Conservation (phyloP, 2,888 invertebrate species). For the Noctua comes region DNA sequence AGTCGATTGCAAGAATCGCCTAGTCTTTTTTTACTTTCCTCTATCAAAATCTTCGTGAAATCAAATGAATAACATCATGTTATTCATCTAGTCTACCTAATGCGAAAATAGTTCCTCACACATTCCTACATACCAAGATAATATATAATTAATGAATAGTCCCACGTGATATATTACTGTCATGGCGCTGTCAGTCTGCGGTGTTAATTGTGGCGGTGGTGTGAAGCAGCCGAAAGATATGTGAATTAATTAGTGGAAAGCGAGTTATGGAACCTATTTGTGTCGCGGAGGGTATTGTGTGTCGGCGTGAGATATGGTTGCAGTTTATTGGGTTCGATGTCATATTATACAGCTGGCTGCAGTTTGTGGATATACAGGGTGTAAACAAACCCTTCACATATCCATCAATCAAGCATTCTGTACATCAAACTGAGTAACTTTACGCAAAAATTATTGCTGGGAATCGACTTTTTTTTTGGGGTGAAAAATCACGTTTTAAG, state of each 20-base stretch:
- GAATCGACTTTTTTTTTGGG: too few species aligned
- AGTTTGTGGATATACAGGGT: not conserved
- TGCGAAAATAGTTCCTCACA: conserved; percentile 51
- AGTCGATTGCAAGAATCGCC: too few species aligned
- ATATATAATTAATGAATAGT: conserved; percentile 60
- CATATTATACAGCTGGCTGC: not conserved
- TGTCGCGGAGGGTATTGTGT: conserved; percentile 35
- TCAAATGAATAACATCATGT: not conserved
- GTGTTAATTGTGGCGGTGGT: conserved; percentile 64
- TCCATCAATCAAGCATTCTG: too few species aligned
- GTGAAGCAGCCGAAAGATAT: conserved; percentile 58
- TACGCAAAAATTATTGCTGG: too few species aligned
- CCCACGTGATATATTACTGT: conserved; percentile 66
- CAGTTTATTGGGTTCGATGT: conserved; percentile 28
- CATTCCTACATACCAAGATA: conserved; percentile 49
- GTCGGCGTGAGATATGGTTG: conserved; percentile 39
- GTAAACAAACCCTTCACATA: too few species aligned
- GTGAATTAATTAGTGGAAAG: conserved; percentile 62
- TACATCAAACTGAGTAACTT: too few species aligned
- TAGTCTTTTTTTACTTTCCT: not conserved
- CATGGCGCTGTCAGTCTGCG: conserved; percentile 60
- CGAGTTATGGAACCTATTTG: conserved; percentile 57
- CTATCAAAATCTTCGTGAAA: too few species aligned
- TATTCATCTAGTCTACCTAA: conserved; percentile 41
- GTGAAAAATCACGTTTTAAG: too few species aligned